A percentile compares a stretch with the other conserved stretches of the same genome.
Conservation (phyloP, 2,113 vertebrate species). For the Clarias gariepinus region DNA sequence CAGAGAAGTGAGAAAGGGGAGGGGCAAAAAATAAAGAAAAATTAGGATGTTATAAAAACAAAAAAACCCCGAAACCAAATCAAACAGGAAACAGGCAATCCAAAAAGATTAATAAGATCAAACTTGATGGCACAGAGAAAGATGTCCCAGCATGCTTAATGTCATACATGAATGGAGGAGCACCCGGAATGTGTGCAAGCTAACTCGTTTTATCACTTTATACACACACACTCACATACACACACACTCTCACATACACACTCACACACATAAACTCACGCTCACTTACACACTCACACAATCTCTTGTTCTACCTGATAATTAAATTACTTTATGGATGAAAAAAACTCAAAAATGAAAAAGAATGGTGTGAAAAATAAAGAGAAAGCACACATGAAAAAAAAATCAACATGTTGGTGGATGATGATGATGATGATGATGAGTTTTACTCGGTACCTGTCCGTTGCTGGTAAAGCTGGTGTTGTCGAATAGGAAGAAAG, state of each 20-base stretch:
- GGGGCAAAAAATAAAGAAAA: conserved; percentile 66
- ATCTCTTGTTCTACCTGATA: neutral
- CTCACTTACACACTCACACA: neutral
- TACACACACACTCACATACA: neutral
- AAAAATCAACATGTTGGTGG: neutral
- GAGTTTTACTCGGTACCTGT: conserved; percentile 78
- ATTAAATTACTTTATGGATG: neutral
- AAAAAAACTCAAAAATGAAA: conserved; percentile 10
- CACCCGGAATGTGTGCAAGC: conserved; percentile 57
- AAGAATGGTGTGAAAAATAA: conserved; percentile 13
- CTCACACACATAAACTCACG: neutral
- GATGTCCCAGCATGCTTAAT: conserved; percentile 67
- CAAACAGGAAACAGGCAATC: conserved; percentile 64
- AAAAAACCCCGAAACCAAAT: conserved; percentile 63
- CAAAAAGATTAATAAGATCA: conserved; percentile 74
- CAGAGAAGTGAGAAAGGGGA: conserved; percentile 21
- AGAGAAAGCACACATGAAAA: conserved; percentile 15
- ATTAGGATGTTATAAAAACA: conserved; percentile 73
- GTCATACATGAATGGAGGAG: conserved; percentile 71
- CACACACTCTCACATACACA: neutral
- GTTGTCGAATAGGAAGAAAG: conserved; percentile 94
- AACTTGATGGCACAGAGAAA: conserved; percentile 80
- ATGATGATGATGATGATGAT: neutral
- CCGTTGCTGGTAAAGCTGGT: conserved; percentile 92
- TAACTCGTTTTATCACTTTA: conserved; percentile 7